phyloP scores from a whole-genome alignment of 2,113 vertebrate genomes.

The Tachysurus vachellii region DNA sequence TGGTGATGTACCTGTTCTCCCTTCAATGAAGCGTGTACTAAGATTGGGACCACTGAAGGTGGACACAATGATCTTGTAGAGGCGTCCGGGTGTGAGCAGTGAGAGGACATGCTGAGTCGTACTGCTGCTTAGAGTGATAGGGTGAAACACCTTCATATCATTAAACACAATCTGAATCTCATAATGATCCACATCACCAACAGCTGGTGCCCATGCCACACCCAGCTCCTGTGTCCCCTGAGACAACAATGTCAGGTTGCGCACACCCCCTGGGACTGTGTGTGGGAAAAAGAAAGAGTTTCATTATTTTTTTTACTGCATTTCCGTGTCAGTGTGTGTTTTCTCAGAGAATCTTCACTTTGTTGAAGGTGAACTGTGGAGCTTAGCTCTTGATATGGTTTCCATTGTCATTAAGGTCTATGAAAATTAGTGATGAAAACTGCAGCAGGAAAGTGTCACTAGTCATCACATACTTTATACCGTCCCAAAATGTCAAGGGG shows the following conservation, averaged over 20 bases:
- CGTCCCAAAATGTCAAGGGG: too few relatives aligned
- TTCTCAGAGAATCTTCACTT: not conserved
- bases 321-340: not conserved
- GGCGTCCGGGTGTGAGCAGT: slow-evolving; percentile 89
- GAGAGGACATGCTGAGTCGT: slow-evolving; percentile 78
- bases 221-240: slow-evolving; percentile 81
- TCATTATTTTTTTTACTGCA: not conserved
- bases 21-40: slow-evolving; percentile 86
- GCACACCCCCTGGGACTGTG: slow-evolving; percentile 87
- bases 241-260: slow-evolving; percentile 73
- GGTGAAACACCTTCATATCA: slow-evolving; percentile 93
- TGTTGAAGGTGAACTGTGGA: not conserved
- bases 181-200: slow-evolving; percentile 92
- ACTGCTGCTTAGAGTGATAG: slow-evolving; percentile 82
- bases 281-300: not conserved
- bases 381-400: too few relatives aligned
- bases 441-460: not conserved
- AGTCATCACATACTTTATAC: not conserved
- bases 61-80: slow-evolving; percentile 91
- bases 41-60: slow-evolving; percentile 92
- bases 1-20: slow-evolving; percentile 80
- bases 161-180: slow-evolving; percentile 94
- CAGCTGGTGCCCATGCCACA: slow-evolving; percentile 82
- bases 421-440: too few relatives aligned
- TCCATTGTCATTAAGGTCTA: too few relatives aligned